Base-by-base conservation (phyloP, 2,797 vertebrate species). In the Ctenosaura bakeri region DNA sequence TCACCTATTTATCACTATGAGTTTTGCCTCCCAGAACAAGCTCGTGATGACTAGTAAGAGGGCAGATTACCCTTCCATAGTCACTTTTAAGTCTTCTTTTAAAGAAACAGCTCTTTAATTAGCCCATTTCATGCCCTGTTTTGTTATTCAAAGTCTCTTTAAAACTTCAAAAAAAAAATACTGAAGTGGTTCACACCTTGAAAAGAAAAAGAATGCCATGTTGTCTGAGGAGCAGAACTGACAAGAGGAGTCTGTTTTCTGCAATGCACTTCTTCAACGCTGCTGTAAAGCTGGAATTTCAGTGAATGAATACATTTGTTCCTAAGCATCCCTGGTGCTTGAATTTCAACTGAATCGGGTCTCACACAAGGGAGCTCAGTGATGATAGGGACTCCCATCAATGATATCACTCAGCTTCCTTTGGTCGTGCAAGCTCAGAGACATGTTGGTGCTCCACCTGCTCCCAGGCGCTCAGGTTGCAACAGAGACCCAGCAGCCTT, bases 61-160 rank as follows among this genome's bases (percentile, higher is more conserved):
- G 85, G 56, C 54, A 71, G 85, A 66, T 90, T 12, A 71, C 66
- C 87, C 52, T 91, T 93, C 73, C 76, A 92, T 89, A 54, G 50
- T 79, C 42, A 93, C 90, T 90, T 90, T 85, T 83, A 92, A 76
- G 87, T 84, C 90, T 94, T 84, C 92, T 91, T 91, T 88, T 64
- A 94, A 93, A 86, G 26, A 32, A 69, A 69, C 8, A 94, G 87
- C 71, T 86, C 86, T 94, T 91, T 90, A 12, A 74, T 94, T 92
- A 95, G 3, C 86, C 93, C 88, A 94, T 90, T 93, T 38, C 64
- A 84, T 88, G 71, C 64, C 69, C 90, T 93, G 42, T 74, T 56
- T 59, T 90, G 52, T 89, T 89, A 88, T 94, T 89, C 89, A 80
- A 92, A 90, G 78, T 81, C 56, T 78, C 35, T 86, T 1, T 20